Base-by-base conservation (phyloP, 2,888 invertebrate species). In the Sinohyriopsis cumingii region DNA sequence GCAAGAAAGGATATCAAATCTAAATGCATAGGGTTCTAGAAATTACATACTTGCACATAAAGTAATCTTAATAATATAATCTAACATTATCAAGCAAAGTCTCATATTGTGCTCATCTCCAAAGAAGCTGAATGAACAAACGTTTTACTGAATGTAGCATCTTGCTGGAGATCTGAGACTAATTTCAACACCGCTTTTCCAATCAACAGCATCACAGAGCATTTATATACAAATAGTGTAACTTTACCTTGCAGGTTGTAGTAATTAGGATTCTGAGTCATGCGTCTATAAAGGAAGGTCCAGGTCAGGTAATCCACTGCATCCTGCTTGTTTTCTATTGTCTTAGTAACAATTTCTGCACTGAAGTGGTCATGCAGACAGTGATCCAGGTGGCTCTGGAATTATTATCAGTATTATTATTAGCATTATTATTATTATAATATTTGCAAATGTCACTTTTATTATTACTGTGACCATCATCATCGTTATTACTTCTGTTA, bases 211-310 rank as follows among this genome's bases (percentile, higher is more conserved):
- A 7, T 33, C 9, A 9, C 9, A 9, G 9, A 33, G 9, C 7
- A 33, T 9, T 33, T 33, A 9, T 1, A 33, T 33, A 33, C 33
- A 9, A 33, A 33, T 2, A 33, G 9, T 28, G 28, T 28, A 6
- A 28, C 9, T 3, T 62, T 83, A 84, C 91, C 92, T 83, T 99
- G 98, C 63, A 99, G 92, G 88, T 98, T 98, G 91, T 99, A 99
- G 89, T 99, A 99, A 91, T 99, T 99, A 0, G 99, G 99, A 91
- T 99, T 99, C 92, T 99, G 98, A 1, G 99, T 98, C 84, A 99
- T 93, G 63, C 99, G 92, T 5, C 99, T 92, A 90, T 99, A 99
- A 19, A 99, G 92, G 92, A 99, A 97, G 0, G 99, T 99, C 99
- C 99, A 99, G 0, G 99, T 99, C 25, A 99, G 92, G 87, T 99